A percentile compares a stretch with the other conserved stretches of the same genome.
These are phyloP conservation scores for Julus scanicus DNA, from an alignment of 2,888 invertebrate genomes.

Conservation along the genomic window DNA sequence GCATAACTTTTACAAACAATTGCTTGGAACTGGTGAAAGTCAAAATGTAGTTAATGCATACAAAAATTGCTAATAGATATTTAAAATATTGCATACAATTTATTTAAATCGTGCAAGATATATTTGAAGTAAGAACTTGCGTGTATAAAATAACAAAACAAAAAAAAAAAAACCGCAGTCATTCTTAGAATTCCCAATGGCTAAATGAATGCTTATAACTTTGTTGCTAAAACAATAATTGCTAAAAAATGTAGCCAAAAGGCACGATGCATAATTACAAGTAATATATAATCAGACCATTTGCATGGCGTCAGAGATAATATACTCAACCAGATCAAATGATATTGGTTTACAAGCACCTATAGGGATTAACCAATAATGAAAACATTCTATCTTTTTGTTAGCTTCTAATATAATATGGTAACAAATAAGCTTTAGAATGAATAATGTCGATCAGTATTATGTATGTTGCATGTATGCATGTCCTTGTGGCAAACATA, in stretches of 20 bases:
- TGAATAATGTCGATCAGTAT: too few relatives aligned
- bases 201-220: not conserved
- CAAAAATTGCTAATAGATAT: not conserved
- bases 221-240: not conserved
- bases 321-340: not conserved
- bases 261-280: not conserved
- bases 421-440: too few relatives aligned
- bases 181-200: not conserved
- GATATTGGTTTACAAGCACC: not conserved
- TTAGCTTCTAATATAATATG: too few relatives aligned
- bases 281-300: not conserved
- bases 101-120: not conserved
- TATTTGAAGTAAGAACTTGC: not conserved
- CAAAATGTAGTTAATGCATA: not conserved
- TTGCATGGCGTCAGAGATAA: not conserved
- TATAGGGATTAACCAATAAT: not conserved
- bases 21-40: not conserved
- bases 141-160: not conserved
- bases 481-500: not conserved
- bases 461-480: not conserved
- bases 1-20: not conserved
- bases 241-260: not conserved
- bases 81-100: not conserved
- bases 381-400: too few relatives aligned
- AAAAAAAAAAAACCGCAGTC: not conserved